Evolutionary conservation across 2,113 vertebrate species (phyloP).

Genomic region (Girardinichthys multiradiatus): DNA sequence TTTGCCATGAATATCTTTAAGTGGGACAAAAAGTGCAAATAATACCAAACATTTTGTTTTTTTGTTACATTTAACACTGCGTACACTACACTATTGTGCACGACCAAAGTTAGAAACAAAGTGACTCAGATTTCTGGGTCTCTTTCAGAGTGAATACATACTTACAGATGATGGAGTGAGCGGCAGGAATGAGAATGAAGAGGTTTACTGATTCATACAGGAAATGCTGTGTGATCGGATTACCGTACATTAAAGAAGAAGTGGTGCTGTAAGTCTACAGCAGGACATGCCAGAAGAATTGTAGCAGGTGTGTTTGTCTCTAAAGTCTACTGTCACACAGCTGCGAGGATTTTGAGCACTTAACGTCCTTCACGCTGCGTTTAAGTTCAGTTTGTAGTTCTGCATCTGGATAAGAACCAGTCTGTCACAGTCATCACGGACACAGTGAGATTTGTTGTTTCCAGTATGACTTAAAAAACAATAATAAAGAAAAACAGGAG

Average conservation of each 20-base stretch:
- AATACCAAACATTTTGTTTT: slow-evolving; percentile 73
- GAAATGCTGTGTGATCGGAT: slow-evolving; percentile 44
- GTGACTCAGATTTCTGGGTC: slow-evolving; percentile 85
- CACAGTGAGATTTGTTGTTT: slow-evolving; percentile 75
- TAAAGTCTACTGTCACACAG: slow-evolving; percentile 47
- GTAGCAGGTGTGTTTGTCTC: not conserved
- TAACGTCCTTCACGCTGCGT: not conserved
- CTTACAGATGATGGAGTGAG: slow-evolving; percentile 68
- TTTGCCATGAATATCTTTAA: slow-evolving; percentile 65
- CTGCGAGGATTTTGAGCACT: slow-evolving; percentile 20
- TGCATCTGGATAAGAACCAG: no score
- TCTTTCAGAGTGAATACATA: slow-evolving; percentile 72
- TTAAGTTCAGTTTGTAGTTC: not conserved
- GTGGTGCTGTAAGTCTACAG: slow-evolving; percentile 46
- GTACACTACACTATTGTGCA: slow-evolving; percentile 83
- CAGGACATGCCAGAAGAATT: not conserved
- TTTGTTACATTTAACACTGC: slow-evolving; percentile 80
- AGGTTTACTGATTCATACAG: not conserved
- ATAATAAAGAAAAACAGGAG: slow-evolving; percentile 1
- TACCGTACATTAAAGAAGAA: slow-evolving; percentile 53
- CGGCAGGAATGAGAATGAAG: slow-evolving; percentile 41
- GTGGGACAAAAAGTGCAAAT: slow-evolving; percentile 81
- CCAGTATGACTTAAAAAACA: slow-evolving; percentile 32
- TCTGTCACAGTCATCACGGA: slow-evolving; percentile 69
- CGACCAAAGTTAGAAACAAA: slow-evolving; percentile 80